Evolutionary conservation across 2,113 vertebrate genomes (phyloP).

Genomic region (Apus apus): DNA sequence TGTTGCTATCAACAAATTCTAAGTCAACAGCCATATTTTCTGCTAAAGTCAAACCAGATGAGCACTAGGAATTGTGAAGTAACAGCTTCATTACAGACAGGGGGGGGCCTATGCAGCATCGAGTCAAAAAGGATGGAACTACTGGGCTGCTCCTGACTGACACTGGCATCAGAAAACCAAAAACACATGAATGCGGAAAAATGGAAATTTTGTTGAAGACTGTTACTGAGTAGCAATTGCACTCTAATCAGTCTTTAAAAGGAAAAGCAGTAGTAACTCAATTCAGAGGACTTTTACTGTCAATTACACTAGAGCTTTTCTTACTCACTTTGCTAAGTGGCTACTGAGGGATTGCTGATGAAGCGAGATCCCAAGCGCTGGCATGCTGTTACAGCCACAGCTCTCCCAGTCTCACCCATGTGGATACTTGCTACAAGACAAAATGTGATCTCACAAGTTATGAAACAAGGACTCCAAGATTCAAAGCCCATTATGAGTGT

Average conservation of each 20-base stretch:
- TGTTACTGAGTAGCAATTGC: conserved; percentile 20
- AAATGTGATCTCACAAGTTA: not conserved
- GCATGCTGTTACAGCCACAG: not conserved
- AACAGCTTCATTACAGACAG: not conserved
- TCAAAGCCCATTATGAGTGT: not conserved
- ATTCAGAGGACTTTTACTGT: conserved; percentile 41
- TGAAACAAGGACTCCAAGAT: not conserved
- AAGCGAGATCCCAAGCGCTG: conserved; percentile 10
- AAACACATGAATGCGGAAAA: not conserved
- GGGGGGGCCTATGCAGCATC: not conserved
- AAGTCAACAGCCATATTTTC: not conserved
- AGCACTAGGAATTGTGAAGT: not conserved
- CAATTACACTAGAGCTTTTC: conserved; percentile 54
- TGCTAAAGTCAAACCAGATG: not conserved
- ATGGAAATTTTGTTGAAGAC: not conserved
- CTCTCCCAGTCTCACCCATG: not conserved
- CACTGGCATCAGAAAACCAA: not conserved
- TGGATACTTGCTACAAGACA: not conserved
- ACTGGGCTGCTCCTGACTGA: not conserved
- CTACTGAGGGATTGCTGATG: conserved; percentile 4
- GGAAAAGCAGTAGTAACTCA: conserved; percentile 47
- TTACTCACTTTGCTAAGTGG: conserved; percentile 9
- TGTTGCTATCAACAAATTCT: not conserved
- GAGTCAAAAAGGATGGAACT: not conserved
- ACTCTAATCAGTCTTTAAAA: conserved; percentile 32